These are phyloP conservation scores for Microtus ochrogaster DNA, from an alignment of 2,113 vertebrate genomes.

Conservation along the genomic window DNA sequence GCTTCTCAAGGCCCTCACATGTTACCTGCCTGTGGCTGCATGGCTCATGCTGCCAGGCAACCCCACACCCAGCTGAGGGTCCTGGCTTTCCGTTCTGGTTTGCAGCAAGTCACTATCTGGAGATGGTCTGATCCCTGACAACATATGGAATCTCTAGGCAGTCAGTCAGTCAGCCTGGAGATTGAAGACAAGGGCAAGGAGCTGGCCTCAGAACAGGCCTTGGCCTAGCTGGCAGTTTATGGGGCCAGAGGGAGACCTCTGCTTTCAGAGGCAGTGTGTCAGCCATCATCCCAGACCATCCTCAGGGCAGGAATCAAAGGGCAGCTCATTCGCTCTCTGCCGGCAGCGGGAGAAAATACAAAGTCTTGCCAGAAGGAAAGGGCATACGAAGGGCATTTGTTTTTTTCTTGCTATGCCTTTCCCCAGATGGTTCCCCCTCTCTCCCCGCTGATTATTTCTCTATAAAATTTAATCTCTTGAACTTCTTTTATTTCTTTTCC, in stretches of 20 bases:
- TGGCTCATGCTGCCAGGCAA: background rate
- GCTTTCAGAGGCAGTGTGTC: background rate
- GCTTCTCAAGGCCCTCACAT: background rate
- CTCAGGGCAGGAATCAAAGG: background rate
- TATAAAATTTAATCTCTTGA: conserved; percentile 16
- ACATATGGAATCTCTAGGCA: background rate
- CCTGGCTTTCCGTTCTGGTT: too few relatives aligned
- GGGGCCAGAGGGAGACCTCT: background rate
- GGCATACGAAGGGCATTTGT: background rate
- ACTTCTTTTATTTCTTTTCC: conserved; percentile 16
- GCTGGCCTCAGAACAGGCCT: background rate
- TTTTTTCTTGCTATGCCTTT: conserved; percentile 30
- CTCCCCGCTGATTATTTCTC: background rate
- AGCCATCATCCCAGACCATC: background rate
- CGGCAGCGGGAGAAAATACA: conserved; percentile 22
- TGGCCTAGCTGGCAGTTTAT: background rate
- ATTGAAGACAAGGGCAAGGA: background rate
- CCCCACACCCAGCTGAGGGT: fast-evolving
- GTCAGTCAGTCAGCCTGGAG: background rate
- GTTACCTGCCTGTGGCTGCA: fast-evolving
- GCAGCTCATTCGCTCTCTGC: background rate
- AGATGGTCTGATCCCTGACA: background rate
- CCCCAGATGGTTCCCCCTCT: background rate
- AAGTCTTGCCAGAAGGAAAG: conserved; percentile 32
- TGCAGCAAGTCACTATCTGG: background rate